These are phyloP conservation scores for Cactoblastis cactorum DNA, from an alignment of 2,888 invertebrate species.

Conservation along the genomic window DNA sequence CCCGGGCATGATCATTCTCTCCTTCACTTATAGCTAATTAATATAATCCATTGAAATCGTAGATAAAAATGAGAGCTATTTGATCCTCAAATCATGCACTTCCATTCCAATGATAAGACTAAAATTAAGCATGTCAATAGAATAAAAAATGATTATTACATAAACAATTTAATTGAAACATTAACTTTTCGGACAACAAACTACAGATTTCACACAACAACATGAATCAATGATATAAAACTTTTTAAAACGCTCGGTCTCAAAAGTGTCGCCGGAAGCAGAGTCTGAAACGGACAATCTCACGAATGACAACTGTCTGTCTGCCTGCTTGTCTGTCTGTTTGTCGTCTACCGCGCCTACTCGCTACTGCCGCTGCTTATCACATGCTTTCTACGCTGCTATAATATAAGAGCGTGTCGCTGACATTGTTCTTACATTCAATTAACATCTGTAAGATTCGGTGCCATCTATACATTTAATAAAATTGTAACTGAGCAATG, in stretches of 20 bases:
- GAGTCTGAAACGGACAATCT: conserved; percentile 35
- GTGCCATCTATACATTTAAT: no score
- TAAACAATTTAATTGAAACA: conserved; percentile 76
- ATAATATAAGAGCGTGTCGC: not conserved
- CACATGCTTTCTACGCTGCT: not conserved
- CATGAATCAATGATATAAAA: conserved; percentile 51
- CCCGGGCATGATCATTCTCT: conserved; percentile 49
- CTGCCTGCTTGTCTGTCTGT: conserved; percentile 49
- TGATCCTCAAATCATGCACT: conserved; percentile 66
- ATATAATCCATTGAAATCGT: conserved; percentile 50
- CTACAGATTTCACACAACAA: conserved; percentile 69
- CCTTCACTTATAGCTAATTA: conserved; percentile 60
- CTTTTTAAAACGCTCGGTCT: conserved; percentile 35
- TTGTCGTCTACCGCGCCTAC: conserved; percentile 31
- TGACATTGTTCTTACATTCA: not conserved
- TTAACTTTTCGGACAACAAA: conserved; percentile 75
- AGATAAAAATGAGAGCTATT: conserved; percentile 67
- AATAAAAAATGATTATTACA: conserved; percentile 74
- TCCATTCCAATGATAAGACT: conserved; percentile 65
- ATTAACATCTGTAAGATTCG: no score
- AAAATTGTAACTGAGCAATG: no score
- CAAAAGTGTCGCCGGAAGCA: conserved; percentile 12
- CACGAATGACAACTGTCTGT: conserved; percentile 63
- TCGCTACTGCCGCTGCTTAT: not conserved
- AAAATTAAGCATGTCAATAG: conserved; percentile 75